A percentile compares a stretch with the other conserved stretches of the same genome.
phyloP scores from a whole-genome alignment of 2,888 invertebrate species.

The Chrysolina americana region DNA sequence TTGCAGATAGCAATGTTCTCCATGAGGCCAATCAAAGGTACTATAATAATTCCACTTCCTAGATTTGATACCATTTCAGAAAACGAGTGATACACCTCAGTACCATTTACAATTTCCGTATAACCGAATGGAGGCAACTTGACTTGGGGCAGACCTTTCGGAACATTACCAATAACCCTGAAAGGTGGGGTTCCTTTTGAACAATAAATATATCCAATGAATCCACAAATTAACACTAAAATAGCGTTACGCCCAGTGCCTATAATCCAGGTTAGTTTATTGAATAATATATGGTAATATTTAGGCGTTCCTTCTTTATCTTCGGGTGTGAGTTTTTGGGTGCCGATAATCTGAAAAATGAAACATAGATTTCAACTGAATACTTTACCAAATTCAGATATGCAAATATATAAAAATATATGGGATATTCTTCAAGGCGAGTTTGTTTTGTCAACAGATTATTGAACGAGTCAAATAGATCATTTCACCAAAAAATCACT shows the following conservation, averaged over 20 bases:
- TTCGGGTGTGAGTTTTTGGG: conserved; percentile 74
- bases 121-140: conserved; percentile 79
- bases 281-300: conserved; percentile 70
- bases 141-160: conserved; percentile 81
- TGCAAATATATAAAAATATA: too few species aligned
- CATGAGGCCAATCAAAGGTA: conserved; percentile 90
- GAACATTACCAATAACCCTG: conserved; percentile 84
- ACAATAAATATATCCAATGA: conserved; percentile 78
- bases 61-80: conserved; percentile 84
- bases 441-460: too few species aligned
- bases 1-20: conserved; percentile 97
- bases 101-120: conserved; percentile 70
- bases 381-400: not conserved
- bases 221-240: conserved; percentile 82
- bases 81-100: conserved; percentile 69
- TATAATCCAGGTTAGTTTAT: conserved; percentile 81
- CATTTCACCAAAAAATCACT: too few species aligned
- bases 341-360: conserved; percentile 75
- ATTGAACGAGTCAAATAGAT: too few species aligned
- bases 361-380: not conserved
- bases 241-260: conserved; percentile 88
- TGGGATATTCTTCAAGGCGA: too few species aligned
- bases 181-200: conserved; percentile 80
- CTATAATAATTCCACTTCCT: conserved; percentile 87
- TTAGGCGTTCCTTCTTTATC: conserved; percentile 62